Evolutionary conservation across 2,888 invertebrate species (phyloP).

Genomic region (Troilus luridus): DNA sequence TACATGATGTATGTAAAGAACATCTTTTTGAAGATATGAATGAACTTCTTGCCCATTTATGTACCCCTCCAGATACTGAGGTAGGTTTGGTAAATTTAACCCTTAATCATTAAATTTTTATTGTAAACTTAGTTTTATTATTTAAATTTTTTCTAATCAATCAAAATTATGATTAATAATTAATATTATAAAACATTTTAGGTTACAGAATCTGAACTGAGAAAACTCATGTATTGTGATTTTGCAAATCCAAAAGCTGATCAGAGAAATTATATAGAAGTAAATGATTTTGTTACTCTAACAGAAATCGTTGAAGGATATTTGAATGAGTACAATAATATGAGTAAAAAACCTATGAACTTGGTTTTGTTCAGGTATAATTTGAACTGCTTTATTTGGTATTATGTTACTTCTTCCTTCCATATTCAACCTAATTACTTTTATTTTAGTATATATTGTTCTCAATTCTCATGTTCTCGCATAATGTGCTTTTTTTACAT

Average conservation of each 20-base stretch:
- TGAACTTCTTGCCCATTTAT: slow-evolving; percentile 79
- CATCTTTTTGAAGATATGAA: slow-evolving; percentile 80
- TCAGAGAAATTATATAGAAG: slow-evolving; percentile 89
- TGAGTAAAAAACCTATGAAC: slow-evolving; percentile 97
- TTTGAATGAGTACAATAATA: slow-evolving; percentile 91
- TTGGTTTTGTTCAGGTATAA: slow-evolving; percentile 86
- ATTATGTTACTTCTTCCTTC: background rate
- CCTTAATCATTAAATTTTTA: slow-evolving; percentile 21
- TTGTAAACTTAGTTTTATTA: background rate
- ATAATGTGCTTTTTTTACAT: no score
- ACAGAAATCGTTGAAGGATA: slow-evolving; percentile 89
- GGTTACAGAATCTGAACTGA: slow-evolving; percentile 85
- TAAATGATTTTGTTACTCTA: slow-evolving; percentile 84
- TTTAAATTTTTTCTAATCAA: background rate
- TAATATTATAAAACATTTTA: slow-evolving; percentile 66
- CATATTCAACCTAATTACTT: background rate
- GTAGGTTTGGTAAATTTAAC: background rate
- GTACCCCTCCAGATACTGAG: slow-evolving; percentile 60
- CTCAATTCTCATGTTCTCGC: no score
- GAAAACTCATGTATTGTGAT: slow-evolving; percentile 93
- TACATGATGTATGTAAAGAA: slow-evolving; percentile 75
- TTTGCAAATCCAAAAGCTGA: slow-evolving; percentile 96
- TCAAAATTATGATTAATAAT: slow-evolving; percentile 22
- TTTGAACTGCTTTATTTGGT: background rate
- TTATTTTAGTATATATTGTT: background rate